Percentiles rank a stretch among this genome's conserved stretches.
phyloP scores from a whole-genome alignment of 2,888 invertebrate species.

The Drosophila nr. medialis region DNA sequence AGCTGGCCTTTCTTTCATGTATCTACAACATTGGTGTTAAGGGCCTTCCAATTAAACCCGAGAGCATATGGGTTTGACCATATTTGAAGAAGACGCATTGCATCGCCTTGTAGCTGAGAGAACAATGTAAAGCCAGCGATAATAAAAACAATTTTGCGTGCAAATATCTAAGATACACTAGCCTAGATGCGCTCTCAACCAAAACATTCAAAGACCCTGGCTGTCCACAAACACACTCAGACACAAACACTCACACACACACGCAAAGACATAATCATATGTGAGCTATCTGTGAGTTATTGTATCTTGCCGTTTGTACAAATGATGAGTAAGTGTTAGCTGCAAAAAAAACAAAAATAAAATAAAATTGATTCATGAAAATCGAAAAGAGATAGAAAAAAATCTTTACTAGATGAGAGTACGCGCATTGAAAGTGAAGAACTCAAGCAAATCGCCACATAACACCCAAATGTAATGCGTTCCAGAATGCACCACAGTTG shows the following conservation, averaged over 20 bases:
- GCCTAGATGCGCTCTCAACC: slow-evolving; percentile 83
- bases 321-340: slow-evolving; percentile 71
- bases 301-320: slow-evolving; percentile 61
- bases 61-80: slow-evolving; percentile 38
- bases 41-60: slow-evolving; percentile 36
- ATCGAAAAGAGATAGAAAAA: slow-evolving; percentile 9
- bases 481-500: slow-evolving; percentile 53
- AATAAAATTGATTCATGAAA: slow-evolving; percentile 30
- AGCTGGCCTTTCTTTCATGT: slow-evolving; percentile 17
- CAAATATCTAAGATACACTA: slow-evolving; percentile 84
- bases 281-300: slow-evolving; percentile 55
- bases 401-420: background rate
- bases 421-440: slow-evolving; percentile 37
- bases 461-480: slow-evolving; percentile 62
- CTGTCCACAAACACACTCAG: slow-evolving; percentile 50
- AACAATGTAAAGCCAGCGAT: slow-evolving; percentile 48
- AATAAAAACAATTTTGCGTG: slow-evolving; percentile 82
- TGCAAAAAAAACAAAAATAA: slow-evolving; percentile 35
- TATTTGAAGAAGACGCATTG: slow-evolving; percentile 56
- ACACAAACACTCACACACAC: slow-evolving; percentile 17
- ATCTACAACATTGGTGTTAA: slow-evolving; percentile 1
- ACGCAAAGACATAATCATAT: slow-evolving; percentile 36
- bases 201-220: slow-evolving; percentile 83
- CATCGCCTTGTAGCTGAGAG: slow-evolving; percentile 64
- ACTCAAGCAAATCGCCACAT: slow-evolving; percentile 31